Base-by-base conservation (phyloP, 2,888 invertebrate species). In the Drosophila robusta region DNA sequence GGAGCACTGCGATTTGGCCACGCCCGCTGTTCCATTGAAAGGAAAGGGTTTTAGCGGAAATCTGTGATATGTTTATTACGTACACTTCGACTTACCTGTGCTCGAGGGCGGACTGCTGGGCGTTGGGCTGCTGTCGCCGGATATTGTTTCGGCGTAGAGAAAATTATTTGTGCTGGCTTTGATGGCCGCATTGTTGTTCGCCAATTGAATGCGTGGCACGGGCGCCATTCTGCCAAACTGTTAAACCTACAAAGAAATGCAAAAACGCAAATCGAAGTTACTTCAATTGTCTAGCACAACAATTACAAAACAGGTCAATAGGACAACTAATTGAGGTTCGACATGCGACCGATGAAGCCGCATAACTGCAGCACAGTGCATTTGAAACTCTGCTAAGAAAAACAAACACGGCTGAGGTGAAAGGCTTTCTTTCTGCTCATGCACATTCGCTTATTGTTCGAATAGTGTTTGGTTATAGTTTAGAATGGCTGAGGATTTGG, bases 1-100 rank as follows among this genome's bases (percentile, higher is more conserved):
- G 64, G 91, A 93, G 32, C 93, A 93, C 75, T 93, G 92, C 29
- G 92, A 92, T 87, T 92, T 92, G 44, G 91, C 90, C 18, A 90
- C 91, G 70, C 91, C 92, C 74, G 76, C 58, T 80, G 56, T 4
- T n/a, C 0, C 32, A 11, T 46, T 38, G 24, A 42, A n/a, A 44
- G 22, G 4, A 16, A 3, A 14, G 7, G 39, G 11, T 4, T 46
- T n/a, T 42, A 41, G n/a, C 34, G 26, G 22, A 52, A 51, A 24
- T 51, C 32, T 61, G 12, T 22, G 5, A 44, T 36, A 34, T 42
- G 32, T 41, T 49, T 50, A 39, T 47, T 12, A 29, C 8, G 32
- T n/a, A 5, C 3, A 6, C 5, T 18, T 24, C 9, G 9, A 24
- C 58, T 69, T 75, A 92, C 92, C 92, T 89, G 92, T 91, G 69